Evolutionary conservation across 2,797 vertebrate species (phyloP).

Genomic region (Anolis apletophallus): DNA sequence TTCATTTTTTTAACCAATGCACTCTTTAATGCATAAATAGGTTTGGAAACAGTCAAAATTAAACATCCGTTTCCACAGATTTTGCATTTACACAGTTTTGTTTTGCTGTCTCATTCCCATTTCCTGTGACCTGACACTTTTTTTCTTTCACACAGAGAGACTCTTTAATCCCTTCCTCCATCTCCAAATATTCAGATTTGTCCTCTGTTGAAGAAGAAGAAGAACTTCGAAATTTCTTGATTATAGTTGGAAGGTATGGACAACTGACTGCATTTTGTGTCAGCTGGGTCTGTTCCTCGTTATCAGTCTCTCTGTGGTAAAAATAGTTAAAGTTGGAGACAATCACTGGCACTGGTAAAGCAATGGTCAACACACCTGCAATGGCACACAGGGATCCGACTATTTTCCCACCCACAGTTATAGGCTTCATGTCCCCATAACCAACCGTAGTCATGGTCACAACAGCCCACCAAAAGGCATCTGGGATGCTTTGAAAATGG

Average conservation of each 20-base stretch:
- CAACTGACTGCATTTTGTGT: slow-evolving; percentile 87
- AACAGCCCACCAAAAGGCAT: slow-evolving; percentile 99
- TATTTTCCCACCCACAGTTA: slow-evolving; percentile 98
- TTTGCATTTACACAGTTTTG: slow-evolving; percentile 94
- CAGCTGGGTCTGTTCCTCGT: slow-evolving; percentile 90
- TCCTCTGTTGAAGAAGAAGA: slow-evolving; percentile 93
- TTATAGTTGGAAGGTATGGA: slow-evolving; percentile 89
- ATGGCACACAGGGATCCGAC: slow-evolving; percentile 98
- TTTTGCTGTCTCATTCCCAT: slow-evolving; percentile 92
- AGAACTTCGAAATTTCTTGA: slow-evolving; percentile 92
- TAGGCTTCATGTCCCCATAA: slow-evolving; percentile 99
- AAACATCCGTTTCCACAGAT: slow-evolving; percentile 98
- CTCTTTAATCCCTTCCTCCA: slow-evolving; percentile 98
- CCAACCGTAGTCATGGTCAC: slow-evolving; percentile 99
- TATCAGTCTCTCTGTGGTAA: slow-evolving; percentile 98
- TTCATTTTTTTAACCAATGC: slow-evolving; percentile 77
- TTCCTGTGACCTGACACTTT: slow-evolving; percentile 90
- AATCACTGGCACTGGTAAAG: slow-evolving; percentile 97
- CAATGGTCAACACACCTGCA: slow-evolving; percentile 97
- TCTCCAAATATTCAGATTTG: slow-evolving; percentile 98
- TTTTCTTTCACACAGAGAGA: slow-evolving; percentile 94
- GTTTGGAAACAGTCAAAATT: slow-evolving; percentile 81
- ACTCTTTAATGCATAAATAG: slow-evolving; percentile 83
- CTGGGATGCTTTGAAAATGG: slow-evolving; percentile 98
- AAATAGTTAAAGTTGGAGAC: slow-evolving; percentile 99